A percentile compares a stretch with the other conserved stretches of the same genome.
Conservation (phyloP, 2,113 vertebrate genomes). For the Typhlomys cinereus region DNA sequence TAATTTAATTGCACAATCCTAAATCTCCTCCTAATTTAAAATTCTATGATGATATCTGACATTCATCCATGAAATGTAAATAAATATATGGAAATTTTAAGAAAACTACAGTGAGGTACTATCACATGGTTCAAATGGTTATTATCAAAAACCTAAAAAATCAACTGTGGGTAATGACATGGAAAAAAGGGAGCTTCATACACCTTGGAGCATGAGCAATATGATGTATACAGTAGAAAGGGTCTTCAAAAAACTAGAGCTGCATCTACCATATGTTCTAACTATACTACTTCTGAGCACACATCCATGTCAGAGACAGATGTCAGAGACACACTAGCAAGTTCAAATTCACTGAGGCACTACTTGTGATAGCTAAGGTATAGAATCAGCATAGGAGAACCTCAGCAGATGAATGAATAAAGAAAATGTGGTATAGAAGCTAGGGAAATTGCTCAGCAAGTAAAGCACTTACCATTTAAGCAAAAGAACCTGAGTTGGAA, state of each 20-base stretch:
- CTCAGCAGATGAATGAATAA: neutral
- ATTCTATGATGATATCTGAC: neutral
- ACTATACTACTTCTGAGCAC: neutral
- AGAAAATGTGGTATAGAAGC: too few species aligned
- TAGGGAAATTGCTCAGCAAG: too few species aligned
- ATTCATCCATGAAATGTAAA: neutral
- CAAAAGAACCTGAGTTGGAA: too few species aligned
- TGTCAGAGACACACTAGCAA: neutral
- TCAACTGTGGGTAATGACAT: neutral
- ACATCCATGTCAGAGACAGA: neutral
- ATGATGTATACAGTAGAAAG: neutral
- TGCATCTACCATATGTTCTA: neutral
- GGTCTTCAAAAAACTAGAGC: neutral
- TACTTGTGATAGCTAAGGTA: neutral
- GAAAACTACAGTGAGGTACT: neutral
- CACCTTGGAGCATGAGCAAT: neutral
- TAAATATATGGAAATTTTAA: neutral
- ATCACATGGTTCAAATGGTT: neutral
- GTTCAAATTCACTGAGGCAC: neutral
- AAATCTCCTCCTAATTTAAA: neutral
- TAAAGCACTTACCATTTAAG: too few species aligned
- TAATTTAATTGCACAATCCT: neutral
- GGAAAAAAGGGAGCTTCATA: neutral
- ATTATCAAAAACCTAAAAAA: neutral
- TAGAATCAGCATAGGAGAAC: neutral